These are phyloP conservation scores for Aphidius gifuensis DNA, from an alignment of 1,140 invertebrate genomes.

Conservation along the genomic window DNA sequence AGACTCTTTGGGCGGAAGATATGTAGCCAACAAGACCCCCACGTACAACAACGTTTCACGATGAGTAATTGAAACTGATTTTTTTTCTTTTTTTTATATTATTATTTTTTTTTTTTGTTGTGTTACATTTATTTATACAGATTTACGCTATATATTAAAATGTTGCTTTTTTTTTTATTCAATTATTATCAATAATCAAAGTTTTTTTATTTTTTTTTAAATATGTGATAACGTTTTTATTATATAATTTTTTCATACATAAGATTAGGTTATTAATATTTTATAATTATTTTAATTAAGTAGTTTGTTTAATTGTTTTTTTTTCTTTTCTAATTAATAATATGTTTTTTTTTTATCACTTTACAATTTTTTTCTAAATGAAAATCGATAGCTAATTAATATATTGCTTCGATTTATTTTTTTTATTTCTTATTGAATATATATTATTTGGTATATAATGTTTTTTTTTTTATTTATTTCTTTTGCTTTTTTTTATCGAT, in stretches of 20 bases:
- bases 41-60: constrained; percentile 31
- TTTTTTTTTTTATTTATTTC: too few relatives aligned
- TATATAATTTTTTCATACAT: constrained; percentile 29
- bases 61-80: constrained; percentile 50
- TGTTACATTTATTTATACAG: constrained; percentile 23
- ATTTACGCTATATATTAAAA: too few relatives aligned
- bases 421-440: too few relatives aligned
- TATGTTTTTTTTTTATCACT: background rate
- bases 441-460: too few relatives aligned
- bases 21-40: background rate
- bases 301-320: background rate
- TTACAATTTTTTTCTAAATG: background rate
- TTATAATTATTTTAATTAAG: constrained; percentile 11
- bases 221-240: constrained; percentile 32
- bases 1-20: too few relatives aligned
- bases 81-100: constrained; percentile 31
- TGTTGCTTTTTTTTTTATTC: too few relatives aligned
- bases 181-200: too few relatives aligned
- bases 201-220: constrained; percentile 7
- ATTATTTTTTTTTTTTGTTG: constrained; percentile 33
- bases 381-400: too few relatives aligned
- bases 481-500: too few relatives aligned
- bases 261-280: constrained; percentile 11
- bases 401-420: too few relatives aligned
- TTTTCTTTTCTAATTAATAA: background rate